A percentile compares a stretch with the other conserved stretches of the same genome.
These are phyloP conservation scores for Amblyjoppa proteus DNA, from an alignment of 2,888 invertebrate species.

Conservation along the genomic window DNA sequence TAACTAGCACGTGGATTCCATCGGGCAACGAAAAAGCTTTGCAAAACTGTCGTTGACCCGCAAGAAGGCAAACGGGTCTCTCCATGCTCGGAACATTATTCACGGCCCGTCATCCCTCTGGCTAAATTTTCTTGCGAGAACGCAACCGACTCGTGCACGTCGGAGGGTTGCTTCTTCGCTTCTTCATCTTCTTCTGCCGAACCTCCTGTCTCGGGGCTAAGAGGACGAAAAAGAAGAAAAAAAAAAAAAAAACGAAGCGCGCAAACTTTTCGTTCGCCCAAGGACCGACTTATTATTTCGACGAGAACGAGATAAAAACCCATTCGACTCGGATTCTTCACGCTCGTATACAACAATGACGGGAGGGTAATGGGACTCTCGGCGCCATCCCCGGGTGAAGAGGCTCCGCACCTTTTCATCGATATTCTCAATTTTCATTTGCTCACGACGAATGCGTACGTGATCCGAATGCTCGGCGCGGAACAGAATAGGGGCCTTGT, in stretches of 20 bases:
- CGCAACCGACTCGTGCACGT: constrained; percentile 38
- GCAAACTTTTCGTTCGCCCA: constrained; percentile 33
- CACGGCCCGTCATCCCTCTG: constrained; percentile 63
- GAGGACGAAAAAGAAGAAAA: constrained; percentile 21
- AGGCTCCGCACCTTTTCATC: constrained; percentile 47
- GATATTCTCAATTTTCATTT: constrained; percentile 77
- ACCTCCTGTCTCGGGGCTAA: constrained; percentile 2
- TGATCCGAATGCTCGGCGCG: constrained; percentile 72
- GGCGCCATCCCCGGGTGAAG: neutral
- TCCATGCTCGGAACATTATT: constrained; percentile 61
- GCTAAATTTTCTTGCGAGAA: constrained; percentile 62
- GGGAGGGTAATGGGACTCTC: constrained; percentile 4
- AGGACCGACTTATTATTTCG: constrained; percentile 63
- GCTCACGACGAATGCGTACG: constrained; percentile 74
- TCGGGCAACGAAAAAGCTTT: constrained; percentile 29
- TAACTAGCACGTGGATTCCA: neutral
- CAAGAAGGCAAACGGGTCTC: constrained; percentile 27
- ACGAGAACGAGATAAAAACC: constrained; percentile 30
- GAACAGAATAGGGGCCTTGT: constrained; percentile 24
- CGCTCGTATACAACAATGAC: constrained; percentile 56
- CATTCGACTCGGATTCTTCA: constrained; percentile 53
- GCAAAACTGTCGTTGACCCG: constrained; percentile 46
- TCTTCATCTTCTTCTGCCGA: constrained; percentile 43
- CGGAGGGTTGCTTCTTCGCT: constrained; percentile 38
- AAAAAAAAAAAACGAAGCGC: neutral